A percentile compares a stretch with the other conserved stretches of the same genome.
Evolutionary conservation across 1,140 invertebrate genomes (phyloP).

Genomic region (Belonocnema kinseyi): DNA sequence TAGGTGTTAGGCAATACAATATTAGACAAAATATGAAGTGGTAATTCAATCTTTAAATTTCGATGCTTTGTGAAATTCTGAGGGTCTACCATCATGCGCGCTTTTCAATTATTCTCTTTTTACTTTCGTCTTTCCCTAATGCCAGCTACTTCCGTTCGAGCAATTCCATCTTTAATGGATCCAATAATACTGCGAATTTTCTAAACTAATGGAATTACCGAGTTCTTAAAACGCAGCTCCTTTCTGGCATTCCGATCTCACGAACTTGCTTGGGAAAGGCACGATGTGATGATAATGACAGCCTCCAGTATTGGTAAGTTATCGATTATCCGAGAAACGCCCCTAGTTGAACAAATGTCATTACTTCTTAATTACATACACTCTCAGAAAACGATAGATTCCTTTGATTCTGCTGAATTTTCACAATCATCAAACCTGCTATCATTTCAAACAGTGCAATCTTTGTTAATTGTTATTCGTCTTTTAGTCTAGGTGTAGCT

Average conservation of each 20-base stretch:
- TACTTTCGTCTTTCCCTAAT: conserved; percentile 21
- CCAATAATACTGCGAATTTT: no score
- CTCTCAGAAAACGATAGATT: no score
- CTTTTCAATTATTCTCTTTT: not conserved
- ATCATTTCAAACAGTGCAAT: no score
- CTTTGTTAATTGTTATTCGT: no score
- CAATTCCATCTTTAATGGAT: no score
- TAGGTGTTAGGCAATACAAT: no score
- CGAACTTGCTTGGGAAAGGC: conserved; percentile 33
- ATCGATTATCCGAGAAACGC: not conserved
- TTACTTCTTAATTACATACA: not conserved
- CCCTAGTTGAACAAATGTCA: not conserved
- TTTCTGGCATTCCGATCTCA: conserved; percentile 19
- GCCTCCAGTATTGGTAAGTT: not conserved
- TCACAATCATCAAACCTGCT: no score
- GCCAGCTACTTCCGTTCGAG: not conserved
- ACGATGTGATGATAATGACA: conserved; percentile 32
- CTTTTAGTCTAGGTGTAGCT: no score
- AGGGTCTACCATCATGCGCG: no score
- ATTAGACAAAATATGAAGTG: no score
- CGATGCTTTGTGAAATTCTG: not conserved
- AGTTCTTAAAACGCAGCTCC: conserved; percentile 1
- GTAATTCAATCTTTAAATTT: conserved; percentile 24
- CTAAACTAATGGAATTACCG: no score
- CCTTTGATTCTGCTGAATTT: no score